phyloP scores from a whole-genome alignment of 2,888 invertebrate genomes.

The Tinea trinotella region DNA sequence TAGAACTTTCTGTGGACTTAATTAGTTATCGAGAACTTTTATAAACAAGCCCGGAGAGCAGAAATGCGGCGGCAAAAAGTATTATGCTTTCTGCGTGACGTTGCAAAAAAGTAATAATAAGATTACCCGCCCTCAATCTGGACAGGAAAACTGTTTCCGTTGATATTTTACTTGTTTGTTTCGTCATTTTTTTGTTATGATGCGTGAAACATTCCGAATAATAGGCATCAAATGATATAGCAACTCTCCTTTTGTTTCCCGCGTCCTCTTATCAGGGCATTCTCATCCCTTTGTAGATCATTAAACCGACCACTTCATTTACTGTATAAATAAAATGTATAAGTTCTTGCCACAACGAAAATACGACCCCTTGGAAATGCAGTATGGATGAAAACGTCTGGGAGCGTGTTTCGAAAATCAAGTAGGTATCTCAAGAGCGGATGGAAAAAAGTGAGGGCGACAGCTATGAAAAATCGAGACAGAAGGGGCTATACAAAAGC shows the following conservation, averaged over 20 bases:
- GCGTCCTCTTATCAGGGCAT: not conserved
- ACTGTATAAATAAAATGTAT: slow-evolving; percentile 20
- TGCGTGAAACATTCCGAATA: not conserved
- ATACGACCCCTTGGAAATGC: slow-evolving; percentile 17
- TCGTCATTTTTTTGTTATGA: not conserved
- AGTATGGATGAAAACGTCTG: slow-evolving; percentile 37
- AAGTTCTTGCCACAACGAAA: slow-evolving; percentile 19
- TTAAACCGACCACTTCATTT: slow-evolving; percentile 6
- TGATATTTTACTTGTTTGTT: slow-evolving; percentile 8
- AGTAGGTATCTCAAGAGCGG: slow-evolving; percentile 59
- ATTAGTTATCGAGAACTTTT: slow-evolving; percentile 53
- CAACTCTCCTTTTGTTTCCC: not conserved
- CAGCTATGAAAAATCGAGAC: slow-evolving; percentile 63
- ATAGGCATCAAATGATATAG: not conserved
- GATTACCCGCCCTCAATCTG: slow-evolving; percentile 7
- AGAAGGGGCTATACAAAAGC: slow-evolving; percentile 53
- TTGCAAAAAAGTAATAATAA: slow-evolving; percentile 31
- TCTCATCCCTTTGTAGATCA: not conserved
- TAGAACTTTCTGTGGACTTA: slow-evolving; percentile 39
- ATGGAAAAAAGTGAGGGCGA: slow-evolving; percentile 44
- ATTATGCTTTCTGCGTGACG: slow-evolving; percentile 40
- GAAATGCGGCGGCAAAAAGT: slow-evolving; percentile 41
- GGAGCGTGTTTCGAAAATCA: slow-evolving; percentile 68
- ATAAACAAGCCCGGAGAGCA: slow-evolving; percentile 33
- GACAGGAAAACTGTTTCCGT: slow-evolving; percentile 12